phyloP scores from a whole-genome alignment of 1,140 invertebrate species.

The Heliconius melpomene region DNA sequence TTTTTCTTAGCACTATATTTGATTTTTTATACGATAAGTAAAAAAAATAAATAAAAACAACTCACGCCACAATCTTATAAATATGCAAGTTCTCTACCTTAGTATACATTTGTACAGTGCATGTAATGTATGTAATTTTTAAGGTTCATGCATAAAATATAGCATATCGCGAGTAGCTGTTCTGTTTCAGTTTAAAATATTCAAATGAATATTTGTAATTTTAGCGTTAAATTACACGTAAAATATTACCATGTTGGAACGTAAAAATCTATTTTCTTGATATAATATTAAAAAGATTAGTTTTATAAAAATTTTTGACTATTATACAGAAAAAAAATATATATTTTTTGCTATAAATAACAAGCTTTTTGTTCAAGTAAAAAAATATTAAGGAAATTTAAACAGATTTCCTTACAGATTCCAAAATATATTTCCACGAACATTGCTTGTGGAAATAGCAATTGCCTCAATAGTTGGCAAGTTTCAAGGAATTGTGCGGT shows the following conservation, averaged over 20 bases:
- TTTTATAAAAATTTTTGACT: too few relatives aligned
- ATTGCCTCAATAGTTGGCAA: constrained; percentile 6
- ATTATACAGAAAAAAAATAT: too few relatives aligned
- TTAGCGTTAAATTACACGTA: not conserved
- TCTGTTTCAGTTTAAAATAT: constrained; percentile 16
- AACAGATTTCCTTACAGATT: too few relatives aligned
- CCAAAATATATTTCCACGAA: not conserved
- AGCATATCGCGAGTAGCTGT: constrained; percentile 5
- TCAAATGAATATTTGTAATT: constrained; percentile 12
- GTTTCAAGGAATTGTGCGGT: not conserved
- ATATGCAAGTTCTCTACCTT: not conserved
- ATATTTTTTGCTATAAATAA: too few relatives aligned
- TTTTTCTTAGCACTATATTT: too few relatives aligned
- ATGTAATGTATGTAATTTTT: constrained; percentile 11
- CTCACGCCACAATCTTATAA: not conserved
- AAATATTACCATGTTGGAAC: not conserved
- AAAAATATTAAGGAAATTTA: too few relatives aligned
- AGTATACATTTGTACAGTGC: constrained; percentile 8
- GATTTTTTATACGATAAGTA: too few relatives aligned
- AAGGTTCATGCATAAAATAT: constrained; percentile 16
- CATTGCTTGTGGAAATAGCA: constrained; percentile 6
- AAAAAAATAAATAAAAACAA: not conserved
- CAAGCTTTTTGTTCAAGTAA: too few relatives aligned
- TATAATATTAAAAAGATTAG: too few relatives aligned
- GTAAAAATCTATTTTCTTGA: not conserved